These are phyloP conservation scores for Phaonia tiefii DNA, from an alignment of 2,888 invertebrate genomes.

Conservation along the genomic window DNA sequence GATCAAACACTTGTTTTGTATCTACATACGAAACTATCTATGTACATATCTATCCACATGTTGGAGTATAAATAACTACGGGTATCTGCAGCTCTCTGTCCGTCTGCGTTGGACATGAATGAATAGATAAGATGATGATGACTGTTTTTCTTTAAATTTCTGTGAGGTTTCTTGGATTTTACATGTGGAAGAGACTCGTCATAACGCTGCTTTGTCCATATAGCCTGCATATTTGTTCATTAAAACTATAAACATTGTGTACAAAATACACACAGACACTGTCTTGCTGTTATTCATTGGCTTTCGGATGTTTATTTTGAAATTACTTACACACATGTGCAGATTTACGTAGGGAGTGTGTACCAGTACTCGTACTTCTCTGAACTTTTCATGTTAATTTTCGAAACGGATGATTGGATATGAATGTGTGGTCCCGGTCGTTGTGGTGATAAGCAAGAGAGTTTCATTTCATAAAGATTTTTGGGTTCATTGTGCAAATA, in stretches of 20 bases:
- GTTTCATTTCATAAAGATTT: too few relatives aligned
- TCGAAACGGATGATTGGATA: constrained; percentile 17
- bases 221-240: neutral
- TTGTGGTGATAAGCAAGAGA: too few relatives aligned
- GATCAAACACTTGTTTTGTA: constrained; percentile 51
- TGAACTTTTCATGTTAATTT: constrained; percentile 44
- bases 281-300: constrained; percentile 42
- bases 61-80: neutral
- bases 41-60: neutral
- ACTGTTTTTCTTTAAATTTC: constrained; percentile 16
- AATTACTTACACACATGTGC: neutral
- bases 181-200: neutral
- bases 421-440: neutral
- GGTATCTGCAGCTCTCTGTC: neutral
- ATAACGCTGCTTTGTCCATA: too few relatives aligned
- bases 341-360: neutral
- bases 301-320: constrained; percentile 24
- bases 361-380: too few relatives aligned
- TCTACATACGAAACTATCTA: neutral
- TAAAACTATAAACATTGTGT: constrained; percentile 21
- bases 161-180: constrained; percentile 30
- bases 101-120: neutral
- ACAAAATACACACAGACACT: constrained; percentile 19
- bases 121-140: neutral
- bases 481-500: too few relatives aligned